Evolutionary conservation across 2,113 vertebrate species (phyloP).

Genomic region (Etia nguti): DNA sequence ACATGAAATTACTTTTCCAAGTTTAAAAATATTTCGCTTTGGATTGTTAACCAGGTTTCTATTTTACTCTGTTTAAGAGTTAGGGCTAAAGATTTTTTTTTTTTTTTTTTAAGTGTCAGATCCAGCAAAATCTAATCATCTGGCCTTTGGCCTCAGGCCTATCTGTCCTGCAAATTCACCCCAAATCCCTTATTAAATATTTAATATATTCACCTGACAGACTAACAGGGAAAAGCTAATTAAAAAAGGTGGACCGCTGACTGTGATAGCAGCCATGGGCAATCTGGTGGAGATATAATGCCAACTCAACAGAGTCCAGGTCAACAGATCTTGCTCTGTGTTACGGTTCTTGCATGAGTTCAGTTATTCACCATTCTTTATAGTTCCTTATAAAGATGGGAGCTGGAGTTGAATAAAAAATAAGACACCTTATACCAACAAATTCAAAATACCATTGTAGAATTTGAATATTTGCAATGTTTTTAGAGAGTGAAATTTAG

Average conservation of each 20-base stretch:
- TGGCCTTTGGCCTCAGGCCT: background rate
- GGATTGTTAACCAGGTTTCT: background rate
- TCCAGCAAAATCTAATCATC: conserved; percentile 14
- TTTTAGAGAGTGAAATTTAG: background rate
- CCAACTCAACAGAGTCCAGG: background rate
- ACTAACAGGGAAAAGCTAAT: conserved; percentile 21
- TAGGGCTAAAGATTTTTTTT: background rate
- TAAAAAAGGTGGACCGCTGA: conserved; percentile 19
- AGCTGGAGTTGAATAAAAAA: background rate
- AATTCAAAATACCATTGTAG: background rate
- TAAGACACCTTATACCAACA: background rate
- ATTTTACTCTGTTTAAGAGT: conserved; percentile 12
- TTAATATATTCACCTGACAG: conserved; percentile 36
- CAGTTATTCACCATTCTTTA: background rate
- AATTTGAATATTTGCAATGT: background rate
- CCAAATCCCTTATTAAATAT: conserved; percentile 44
- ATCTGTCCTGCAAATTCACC: conserved; percentile 24
- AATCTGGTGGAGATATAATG: background rate
- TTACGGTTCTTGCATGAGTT: background rate
- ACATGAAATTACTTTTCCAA: background rate
- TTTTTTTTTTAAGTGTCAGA: background rate
- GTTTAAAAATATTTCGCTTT: background rate
- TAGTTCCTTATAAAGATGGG: background rate
- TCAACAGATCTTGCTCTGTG: background rate
- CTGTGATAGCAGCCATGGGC: conserved; percentile 2